Conservation (phyloP, 2,888 invertebrate species). For the Lingula anatina region DNA sequence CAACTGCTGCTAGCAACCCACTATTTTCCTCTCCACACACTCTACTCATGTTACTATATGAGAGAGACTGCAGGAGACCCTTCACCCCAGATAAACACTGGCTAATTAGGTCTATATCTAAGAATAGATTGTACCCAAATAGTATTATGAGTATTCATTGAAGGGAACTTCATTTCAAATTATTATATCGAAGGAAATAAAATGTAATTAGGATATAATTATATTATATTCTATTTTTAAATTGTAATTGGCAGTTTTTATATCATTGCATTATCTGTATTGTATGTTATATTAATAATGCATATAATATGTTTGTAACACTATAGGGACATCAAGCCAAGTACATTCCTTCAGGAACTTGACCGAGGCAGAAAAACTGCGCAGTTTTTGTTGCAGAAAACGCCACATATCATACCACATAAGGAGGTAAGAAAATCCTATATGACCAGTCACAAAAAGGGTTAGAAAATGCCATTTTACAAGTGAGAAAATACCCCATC, state of each 20-base stretch:
- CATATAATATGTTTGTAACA: no score
- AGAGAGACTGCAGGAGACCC: slow-evolving; percentile 80
- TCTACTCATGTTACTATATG: slow-evolving; percentile 82
- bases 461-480: no score
- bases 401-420: slow-evolving; percentile 96
- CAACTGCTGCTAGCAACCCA: slow-evolving; percentile 69
- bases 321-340: slow-evolving; percentile 64
- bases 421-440: slow-evolving; percentile 70
- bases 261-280: not conserved
- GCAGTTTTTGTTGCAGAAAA: slow-evolving; percentile 80
- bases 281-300: no score
- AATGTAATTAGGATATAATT: no score
- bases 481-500: no score
- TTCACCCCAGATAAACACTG: slow-evolving; percentile 82
- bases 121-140: not conserved
- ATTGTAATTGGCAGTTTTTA: no score
- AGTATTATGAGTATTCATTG: no score
- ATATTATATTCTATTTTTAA: no score
- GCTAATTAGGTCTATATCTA: slow-evolving; percentile 69
- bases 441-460: no score
- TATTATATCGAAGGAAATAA: no score
- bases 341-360: slow-evolving; percentile 82
- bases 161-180: no score
- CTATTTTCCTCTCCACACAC: slow-evolving; percentile 81
- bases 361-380: slow-evolving; percentile 85